phyloP scores from a whole-genome alignment of 2,797 vertebrate genomes.

The Champsocephalus gunnari region DNA sequence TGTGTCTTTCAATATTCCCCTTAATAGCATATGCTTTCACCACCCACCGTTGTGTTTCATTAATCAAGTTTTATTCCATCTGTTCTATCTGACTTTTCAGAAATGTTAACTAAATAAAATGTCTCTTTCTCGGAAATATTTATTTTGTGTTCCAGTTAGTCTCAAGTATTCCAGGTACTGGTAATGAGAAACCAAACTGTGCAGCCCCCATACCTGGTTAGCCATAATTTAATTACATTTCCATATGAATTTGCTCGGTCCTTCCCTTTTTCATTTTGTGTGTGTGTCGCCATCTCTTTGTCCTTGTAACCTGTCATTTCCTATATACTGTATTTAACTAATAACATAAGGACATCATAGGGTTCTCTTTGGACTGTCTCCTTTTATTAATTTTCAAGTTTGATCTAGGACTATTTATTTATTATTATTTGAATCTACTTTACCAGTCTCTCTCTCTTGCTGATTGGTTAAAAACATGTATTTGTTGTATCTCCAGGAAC shows the following conservation, averaged over 20 bases:
- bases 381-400: conserved; percentile 12
- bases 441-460: not conserved
- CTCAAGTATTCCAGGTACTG: conserved; percentile 19
- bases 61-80: conserved; percentile 37
- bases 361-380: not conserved
- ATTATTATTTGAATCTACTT: conserved; percentile 3
- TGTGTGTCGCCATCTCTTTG: conserved; percentile 5
- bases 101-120: conserved; percentile 37
- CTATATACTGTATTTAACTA: conserved; percentile 15
- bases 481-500: conserved; percentile 83
- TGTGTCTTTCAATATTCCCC: conserved; percentile 8
- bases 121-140: conserved; percentile 5
- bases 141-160: conserved; percentile 19
- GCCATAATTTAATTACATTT: conserved; percentile 33
- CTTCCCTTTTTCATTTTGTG: not conserved
- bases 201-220: not conserved
- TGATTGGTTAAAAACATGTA: not conserved
- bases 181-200: conserved; percentile 11
- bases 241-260: conserved; percentile 11
- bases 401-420: not conserved
- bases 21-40: conserved; percentile 9
- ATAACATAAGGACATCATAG: conserved; percentile 13
- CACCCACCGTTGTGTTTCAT: conserved; percentile 25
- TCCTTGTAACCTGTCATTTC: conserved; percentile 19
- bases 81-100: conserved; percentile 13